Percentiles rank a stretch among this genome's conserved stretches.
These are phyloP conservation scores for Dromococcyx pavoninus DNA, from an alignment of 2,797 vertebrate genomes.

Conservation along the genomic window DNA sequence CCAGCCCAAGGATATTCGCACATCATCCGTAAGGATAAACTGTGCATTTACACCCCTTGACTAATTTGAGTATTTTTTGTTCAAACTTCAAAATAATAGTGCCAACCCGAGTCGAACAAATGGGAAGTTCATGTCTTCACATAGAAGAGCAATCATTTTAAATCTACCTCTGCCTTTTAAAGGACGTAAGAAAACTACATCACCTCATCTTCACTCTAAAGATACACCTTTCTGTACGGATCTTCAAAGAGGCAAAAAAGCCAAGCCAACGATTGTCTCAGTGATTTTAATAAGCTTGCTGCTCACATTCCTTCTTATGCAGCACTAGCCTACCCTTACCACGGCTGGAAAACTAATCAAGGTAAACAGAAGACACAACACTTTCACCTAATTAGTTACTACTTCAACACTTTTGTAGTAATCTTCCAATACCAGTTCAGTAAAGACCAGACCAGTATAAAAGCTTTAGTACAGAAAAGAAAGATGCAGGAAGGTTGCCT, in stretches of 20 bases:
- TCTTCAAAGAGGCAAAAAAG: background rate
- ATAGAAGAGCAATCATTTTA: background rate
- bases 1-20: background rate
- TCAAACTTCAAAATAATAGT: background rate
- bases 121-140: background rate
- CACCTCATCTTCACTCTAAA: background rate
- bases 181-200: background rate
- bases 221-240: rapidly evolving
- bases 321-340: background rate
- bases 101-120: background rate
- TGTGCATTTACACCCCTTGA: background rate
- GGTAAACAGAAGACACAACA: background rate
- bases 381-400: background rate
- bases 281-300: background rate
- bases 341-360: background rate
- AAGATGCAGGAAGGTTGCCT: background rate
- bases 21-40: background rate
- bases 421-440: background rate
- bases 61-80: background rate
- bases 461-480: background rate
- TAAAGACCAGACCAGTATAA: background rate
- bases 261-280: background rate
- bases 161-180: background rate
- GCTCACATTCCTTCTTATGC: background rate
- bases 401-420: background rate